Percentiles rank a stretch among this genome's conserved stretches.
Evolutionary conservation across 2,888 invertebrate species (phyloP).

Genomic region (Papilio gigon): DNA sequence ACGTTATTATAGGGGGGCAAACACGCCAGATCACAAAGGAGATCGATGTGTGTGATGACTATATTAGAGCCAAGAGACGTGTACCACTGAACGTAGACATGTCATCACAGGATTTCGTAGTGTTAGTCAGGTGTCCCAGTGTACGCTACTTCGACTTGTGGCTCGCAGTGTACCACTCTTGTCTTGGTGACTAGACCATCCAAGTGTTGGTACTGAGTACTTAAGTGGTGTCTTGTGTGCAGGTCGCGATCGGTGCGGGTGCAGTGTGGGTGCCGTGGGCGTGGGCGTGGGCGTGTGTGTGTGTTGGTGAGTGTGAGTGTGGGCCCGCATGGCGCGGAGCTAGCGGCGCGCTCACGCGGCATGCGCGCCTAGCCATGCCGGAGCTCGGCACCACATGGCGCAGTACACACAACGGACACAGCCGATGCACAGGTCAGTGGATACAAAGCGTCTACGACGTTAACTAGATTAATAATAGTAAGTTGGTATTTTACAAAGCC

Average conservation of each 20-base stretch:
- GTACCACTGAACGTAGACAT: no score
- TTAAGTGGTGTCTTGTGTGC: not conserved
- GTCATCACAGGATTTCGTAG: no score
- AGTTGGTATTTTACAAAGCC: no score
- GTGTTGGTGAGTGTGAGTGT: constrained; percentile 58
- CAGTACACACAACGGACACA: constrained; percentile 81
- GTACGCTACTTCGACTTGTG: not conserved
- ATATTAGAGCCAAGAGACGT: no score
- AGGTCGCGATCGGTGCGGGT: constrained; percentile 51
- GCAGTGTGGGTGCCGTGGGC: constrained; percentile 52
- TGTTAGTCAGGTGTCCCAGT: no score
- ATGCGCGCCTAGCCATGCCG: constrained; percentile 79
- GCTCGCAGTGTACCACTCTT: no score
- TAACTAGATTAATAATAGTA: not conserved
- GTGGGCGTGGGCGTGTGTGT: constrained; percentile 44
- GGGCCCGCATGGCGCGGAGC: constrained; percentile 63
- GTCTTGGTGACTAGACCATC: not conserved
- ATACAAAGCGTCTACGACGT: not conserved
- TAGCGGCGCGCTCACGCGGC: constrained; percentile 71
- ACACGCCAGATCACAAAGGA: no score
- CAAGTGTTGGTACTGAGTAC: not conserved
- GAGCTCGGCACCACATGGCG: constrained; percentile 71
- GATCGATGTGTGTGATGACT: no score
- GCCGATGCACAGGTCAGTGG: constrained; percentile 79
- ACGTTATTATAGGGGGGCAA: no score